These are phyloP conservation scores for Alauda arvensis DNA, from an alignment of 2,797 vertebrate genomes.

Conservation along the genomic window DNA sequence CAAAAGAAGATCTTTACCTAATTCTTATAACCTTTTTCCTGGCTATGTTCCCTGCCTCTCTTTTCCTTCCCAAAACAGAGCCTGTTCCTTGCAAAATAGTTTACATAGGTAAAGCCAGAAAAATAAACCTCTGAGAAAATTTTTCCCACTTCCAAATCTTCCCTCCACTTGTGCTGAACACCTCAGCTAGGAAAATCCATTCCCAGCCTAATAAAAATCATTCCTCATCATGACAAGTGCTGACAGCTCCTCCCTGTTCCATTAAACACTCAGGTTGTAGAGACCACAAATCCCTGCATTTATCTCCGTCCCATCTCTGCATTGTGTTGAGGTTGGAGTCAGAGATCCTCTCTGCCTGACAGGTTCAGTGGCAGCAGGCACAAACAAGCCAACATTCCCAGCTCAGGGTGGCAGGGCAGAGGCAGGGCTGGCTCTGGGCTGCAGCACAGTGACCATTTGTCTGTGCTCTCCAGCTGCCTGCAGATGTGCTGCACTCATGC, in stretches of 20 bases:
- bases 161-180: not conserved
- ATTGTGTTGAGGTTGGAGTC: not conserved
- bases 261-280: not conserved
- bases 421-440: not conserved
- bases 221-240: not conserved
- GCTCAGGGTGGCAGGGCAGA: not conserved
- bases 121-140: not conserved
- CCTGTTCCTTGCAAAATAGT: not conserved
- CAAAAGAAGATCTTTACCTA: not conserved
- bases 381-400: not conserved
- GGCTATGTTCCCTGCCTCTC: not conserved
- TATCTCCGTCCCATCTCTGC: not conserved
- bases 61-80: not conserved
- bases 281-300: not conserved
- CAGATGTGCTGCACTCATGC: slow-evolving; percentile 6
- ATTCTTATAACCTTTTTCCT: not conserved
- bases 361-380: not conserved
- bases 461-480: slow-evolving; percentile 24
- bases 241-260: not conserved
- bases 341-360: not conserved
- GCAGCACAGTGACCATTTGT: slow-evolving; percentile 21
- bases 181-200: slow-evolving; percentile 4
- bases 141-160: not conserved
- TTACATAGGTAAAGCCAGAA: not conserved
- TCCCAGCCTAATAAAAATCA: not conserved